Conservation (phyloP, 2,113 vertebrate species). For the Antigone vipio region DNA sequence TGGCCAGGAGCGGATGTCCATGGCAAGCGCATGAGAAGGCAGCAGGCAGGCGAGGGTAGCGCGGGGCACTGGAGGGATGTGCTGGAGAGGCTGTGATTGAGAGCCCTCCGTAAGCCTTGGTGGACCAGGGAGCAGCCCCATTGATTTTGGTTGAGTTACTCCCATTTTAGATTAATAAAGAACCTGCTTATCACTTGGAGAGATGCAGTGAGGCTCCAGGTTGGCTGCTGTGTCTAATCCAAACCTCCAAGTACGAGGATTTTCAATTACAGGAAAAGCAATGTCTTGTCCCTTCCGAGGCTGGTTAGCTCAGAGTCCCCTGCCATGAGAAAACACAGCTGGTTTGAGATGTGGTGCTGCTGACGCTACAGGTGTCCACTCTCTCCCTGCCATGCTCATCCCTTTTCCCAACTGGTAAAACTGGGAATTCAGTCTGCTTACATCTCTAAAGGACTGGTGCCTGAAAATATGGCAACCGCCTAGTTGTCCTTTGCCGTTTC, state of each 20-base stretch:
- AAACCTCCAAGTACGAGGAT: not conserved
- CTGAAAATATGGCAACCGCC: not conserved
- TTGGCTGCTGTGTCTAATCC: not conserved
- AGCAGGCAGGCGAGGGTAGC: not conserved
- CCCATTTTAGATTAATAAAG: not conserved
- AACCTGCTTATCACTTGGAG: not conserved
- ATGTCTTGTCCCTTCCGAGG: fast-evolving
- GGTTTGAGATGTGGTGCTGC: not conserved
- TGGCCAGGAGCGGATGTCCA: not conserved
- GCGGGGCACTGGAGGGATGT: not conserved
- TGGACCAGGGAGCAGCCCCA: not conserved
- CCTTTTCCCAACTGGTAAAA: not conserved
- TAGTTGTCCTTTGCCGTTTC: not conserved
- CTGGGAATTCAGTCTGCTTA: not conserved
- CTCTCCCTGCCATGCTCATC: not conserved
- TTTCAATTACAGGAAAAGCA: not conserved
- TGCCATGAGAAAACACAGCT: fast-evolving
- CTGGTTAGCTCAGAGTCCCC: not conserved
- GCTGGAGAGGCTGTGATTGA: not conserved
- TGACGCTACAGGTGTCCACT: not conserved
- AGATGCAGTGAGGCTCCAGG: not conserved
- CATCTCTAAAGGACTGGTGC: not conserved
- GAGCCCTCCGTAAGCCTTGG: not conserved
- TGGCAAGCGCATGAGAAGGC: not conserved
- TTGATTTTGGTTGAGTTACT: not conserved